phyloP scores from a whole-genome alignment of 2,797 vertebrate species.

The Phrynocephalus vlangalii region DNA sequence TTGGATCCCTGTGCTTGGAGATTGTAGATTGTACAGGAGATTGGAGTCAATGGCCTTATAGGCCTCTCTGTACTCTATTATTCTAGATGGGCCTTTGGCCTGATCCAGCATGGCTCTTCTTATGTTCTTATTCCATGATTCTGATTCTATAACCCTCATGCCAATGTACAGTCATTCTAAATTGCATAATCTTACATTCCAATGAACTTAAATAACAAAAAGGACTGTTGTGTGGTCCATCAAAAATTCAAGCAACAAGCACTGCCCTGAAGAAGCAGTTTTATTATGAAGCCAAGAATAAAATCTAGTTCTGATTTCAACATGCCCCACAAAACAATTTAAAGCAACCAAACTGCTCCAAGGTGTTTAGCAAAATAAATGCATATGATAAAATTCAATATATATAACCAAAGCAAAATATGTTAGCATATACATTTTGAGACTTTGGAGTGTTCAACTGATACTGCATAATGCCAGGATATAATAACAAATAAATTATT shows the following conservation, averaged over 20 bases:
- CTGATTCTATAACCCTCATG: background rate
- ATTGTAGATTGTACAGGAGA: no score
- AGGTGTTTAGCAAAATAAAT: slow-evolving; percentile 41
- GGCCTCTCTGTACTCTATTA: no score
- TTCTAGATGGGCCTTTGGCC: no score
- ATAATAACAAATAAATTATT: slow-evolving; percentile 9
- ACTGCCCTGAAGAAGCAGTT: slow-evolving; percentile 52
- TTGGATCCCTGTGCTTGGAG: no score
- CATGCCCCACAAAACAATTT: slow-evolving; percentile 21
- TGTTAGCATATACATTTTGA: background rate
- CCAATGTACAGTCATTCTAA: background rate
- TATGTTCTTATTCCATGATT: no score
- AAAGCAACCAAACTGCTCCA: slow-evolving; percentile 23
- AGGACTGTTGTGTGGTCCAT: background rate
- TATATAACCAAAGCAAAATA: slow-evolving; percentile 24
- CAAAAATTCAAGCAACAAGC: background rate
- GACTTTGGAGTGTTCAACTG: background rate
- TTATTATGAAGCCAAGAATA: slow-evolving; percentile 59
- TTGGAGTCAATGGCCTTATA: no score
- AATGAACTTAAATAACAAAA: background rate
- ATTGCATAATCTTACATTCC: background rate
- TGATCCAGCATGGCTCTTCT: no score
- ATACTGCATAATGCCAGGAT: background rate
- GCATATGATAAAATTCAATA: slow-evolving; percentile 38
- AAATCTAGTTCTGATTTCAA: slow-evolving; percentile 30